These are phyloP conservation scores for Potamilus streckersoni DNA, from an alignment of 1,140 invertebrate genomes.

Conservation along the genomic window DNA sequence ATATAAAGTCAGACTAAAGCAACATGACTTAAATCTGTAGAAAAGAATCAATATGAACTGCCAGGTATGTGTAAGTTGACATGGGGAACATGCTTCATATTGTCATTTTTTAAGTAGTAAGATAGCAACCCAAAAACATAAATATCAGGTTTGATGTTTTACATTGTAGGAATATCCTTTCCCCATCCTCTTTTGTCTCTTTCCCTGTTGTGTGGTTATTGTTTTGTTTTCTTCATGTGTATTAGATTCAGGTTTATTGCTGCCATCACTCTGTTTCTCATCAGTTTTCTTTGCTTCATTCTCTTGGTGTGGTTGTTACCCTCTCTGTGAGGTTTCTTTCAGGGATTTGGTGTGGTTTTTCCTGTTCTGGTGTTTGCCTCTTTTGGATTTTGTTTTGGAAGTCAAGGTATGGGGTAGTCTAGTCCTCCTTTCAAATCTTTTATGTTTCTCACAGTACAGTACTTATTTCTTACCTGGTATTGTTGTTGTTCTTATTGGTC, in stretches of 20 bases:
- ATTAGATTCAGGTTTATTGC: background rate
- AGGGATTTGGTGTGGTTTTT: background rate
- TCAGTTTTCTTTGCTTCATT: slow-evolving; percentile 4
- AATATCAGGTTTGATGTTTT: too few relatives aligned
- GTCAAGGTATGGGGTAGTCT: background rate
- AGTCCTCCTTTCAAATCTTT: background rate
- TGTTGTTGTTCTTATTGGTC: background rate
- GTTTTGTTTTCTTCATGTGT: background rate
- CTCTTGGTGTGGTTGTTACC: background rate
- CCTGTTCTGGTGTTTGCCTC: background rate
- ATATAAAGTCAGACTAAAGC: too few relatives aligned
- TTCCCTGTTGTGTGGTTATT: background rate
- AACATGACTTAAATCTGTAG: too few relatives aligned
- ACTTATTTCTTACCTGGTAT: background rate
- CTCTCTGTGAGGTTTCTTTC: too few relatives aligned
- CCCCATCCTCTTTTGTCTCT: background rate
- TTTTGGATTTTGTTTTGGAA: too few relatives aligned
- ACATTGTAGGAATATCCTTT: too few relatives aligned
- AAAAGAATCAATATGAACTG: too few relatives aligned
- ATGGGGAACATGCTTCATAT: too few relatives aligned
- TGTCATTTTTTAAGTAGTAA: too few relatives aligned
- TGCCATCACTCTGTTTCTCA: background rate
- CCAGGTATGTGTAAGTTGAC: too few relatives aligned
- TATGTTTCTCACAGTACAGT: background rate
- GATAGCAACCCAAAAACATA: too few relatives aligned